Evolutionary conservation across 2,113 vertebrate genomes (phyloP).

Genomic region (Dicrurus megarhynchus): DNA sequence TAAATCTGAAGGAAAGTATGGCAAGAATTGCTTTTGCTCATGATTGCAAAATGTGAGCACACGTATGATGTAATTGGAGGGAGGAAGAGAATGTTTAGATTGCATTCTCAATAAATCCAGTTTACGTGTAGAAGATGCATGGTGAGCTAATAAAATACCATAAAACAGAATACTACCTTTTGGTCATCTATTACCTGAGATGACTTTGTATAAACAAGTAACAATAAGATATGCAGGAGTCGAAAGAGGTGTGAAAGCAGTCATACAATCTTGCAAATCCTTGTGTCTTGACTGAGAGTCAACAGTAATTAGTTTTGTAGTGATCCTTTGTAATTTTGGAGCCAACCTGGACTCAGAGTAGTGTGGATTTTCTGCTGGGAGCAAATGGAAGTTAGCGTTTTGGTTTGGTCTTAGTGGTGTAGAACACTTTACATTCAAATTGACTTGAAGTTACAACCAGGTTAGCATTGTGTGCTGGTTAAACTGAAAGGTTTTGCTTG

Average conservation of each 20-base stretch:
- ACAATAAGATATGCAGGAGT: background rate
- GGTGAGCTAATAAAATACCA: background rate
- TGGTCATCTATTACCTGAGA: background rate
- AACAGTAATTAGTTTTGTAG: background rate
- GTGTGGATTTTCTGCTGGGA: background rate
- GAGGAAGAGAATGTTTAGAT: background rate
- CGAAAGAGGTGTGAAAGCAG: background rate
- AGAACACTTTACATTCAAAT: background rate
- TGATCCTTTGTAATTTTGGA: background rate
- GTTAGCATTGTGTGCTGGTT: background rate
- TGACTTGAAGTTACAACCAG: background rate
- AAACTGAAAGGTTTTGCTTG: background rate
- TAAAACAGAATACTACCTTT: background rate
- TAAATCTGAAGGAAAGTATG: background rate
- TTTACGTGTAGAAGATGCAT: fast-evolving
- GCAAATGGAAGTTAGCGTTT: background rate
- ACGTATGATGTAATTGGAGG: background rate
- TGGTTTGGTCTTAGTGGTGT: background rate
- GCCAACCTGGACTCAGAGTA: background rate
- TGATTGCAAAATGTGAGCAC: background rate
- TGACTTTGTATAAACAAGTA: background rate
- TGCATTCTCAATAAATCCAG: background rate
- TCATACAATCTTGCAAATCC: background rate
- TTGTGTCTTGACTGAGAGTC: background rate
- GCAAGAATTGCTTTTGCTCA: conserved; percentile 13